phyloP scores from a whole-genome alignment of 1,140 invertebrate species.

The Formica exsecta region DNA sequence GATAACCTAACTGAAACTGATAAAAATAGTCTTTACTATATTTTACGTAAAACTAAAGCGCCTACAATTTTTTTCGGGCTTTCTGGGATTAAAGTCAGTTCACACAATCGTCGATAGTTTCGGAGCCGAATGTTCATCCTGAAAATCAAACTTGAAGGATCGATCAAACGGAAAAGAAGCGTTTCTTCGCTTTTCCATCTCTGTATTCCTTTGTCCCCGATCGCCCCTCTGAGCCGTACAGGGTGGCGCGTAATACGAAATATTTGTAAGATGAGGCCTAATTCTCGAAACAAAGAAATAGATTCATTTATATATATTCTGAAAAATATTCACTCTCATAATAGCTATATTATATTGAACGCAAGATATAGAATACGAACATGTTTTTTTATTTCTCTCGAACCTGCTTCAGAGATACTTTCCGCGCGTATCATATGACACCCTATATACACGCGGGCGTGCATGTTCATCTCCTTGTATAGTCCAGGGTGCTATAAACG shows the following conservation, averaged over 20 bases:
- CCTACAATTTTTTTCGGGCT: constrained; percentile 21
- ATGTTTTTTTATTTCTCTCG: not conserved
- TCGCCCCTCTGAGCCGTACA: not conserved
- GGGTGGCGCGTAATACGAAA: constrained; percentile 21
- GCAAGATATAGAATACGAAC: constrained; percentile 21
- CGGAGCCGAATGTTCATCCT: constrained; percentile 23
- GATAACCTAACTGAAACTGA: not conserved
- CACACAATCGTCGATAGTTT: constrained; percentile 14
- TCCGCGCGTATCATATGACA: constrained; percentile 8
- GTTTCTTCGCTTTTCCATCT: constrained; percentile 8
- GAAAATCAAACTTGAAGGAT: constrained; percentile 59
- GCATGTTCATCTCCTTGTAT: not conserved
- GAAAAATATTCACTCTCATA: not conserved
- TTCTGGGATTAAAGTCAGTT: constrained; percentile 45
- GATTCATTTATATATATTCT: not conserved
- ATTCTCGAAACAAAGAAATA: not conserved
- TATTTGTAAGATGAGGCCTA: not conserved
- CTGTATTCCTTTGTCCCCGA: constrained; percentile 34
- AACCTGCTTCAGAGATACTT: constrained; percentile 12
- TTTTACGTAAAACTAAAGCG: constrained; percentile 14
- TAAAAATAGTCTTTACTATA: constrained; percentile 2
- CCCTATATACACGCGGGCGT: not conserved
- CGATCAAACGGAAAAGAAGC: constrained; percentile 55
- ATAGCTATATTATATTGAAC: not conserved
- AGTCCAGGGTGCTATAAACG: constrained; percentile 1